Percentiles rank a stretch among this genome's conserved stretches.
phyloP scores from a whole-genome alignment of 2,113 vertebrate genomes.

The Jacana jacana region DNA sequence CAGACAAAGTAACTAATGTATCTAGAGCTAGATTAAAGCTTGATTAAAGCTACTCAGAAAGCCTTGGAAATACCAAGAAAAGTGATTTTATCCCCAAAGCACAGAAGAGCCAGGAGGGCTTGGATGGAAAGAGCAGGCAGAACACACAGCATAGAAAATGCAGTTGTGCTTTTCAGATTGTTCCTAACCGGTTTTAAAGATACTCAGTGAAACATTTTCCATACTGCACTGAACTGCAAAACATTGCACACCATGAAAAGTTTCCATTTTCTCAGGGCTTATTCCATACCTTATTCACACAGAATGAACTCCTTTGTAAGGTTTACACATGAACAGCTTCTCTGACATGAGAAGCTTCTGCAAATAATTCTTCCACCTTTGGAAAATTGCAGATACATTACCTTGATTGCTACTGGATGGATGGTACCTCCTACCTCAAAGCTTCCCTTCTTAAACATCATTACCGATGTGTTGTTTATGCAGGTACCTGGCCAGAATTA shows the following conservation, averaged over 20 bases:
- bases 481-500: slow-evolving; percentile 83
- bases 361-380: not conserved
- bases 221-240: not conserved
- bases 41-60: not conserved
- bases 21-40: not conserved
- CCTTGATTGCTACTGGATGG: slow-evolving; percentile 92
- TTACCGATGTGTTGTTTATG: slow-evolving; percentile 93
- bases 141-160: not conserved
- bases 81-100: not conserved
- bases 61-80: not conserved
- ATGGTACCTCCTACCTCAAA: slow-evolving; percentile 94
- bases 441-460: slow-evolving; percentile 98
- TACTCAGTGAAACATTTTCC: not conserved
- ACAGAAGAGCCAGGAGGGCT: not conserved
- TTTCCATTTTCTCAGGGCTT: not conserved
- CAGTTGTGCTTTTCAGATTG: not conserved
- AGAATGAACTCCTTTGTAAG: not conserved
- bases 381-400: slow-evolving; percentile 62
- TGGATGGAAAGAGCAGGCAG: not conserved
- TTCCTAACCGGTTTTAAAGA: not conserved
- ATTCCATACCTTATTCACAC: not conserved
- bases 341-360: not conserved
- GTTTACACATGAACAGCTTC: not conserved
- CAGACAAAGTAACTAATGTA: not conserved
- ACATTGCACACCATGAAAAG: not conserved